A percentile compares a stretch with the other conserved stretches of the same genome.
phyloP scores from a whole-genome alignment of 1,140 invertebrate genomes.

The Zaprionus camerounensis region DNA sequence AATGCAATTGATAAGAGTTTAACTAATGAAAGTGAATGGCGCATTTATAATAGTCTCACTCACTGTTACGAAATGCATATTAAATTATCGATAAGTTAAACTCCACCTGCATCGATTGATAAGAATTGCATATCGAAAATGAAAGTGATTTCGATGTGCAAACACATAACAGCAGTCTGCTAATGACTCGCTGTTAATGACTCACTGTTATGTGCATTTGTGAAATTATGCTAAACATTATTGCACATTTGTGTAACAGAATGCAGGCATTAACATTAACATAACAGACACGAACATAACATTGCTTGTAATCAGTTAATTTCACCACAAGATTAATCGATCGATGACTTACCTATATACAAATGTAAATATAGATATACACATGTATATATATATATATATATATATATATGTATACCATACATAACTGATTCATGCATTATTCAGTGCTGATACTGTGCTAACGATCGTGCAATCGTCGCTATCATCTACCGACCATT shows the following conservation, averaged over 20 bases:
- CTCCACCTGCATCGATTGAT: not conserved
- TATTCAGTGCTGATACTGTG: not conserved
- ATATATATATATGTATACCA: not conserved
- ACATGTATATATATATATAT: not conserved
- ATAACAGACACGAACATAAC: no score
- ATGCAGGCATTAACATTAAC: not conserved
- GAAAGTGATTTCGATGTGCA: not conserved
- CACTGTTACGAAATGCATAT: no score
- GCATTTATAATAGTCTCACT: no score
- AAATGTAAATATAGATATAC: no score
- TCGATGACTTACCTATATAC: not conserved
- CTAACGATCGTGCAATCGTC: not conserved
- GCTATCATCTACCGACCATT: not conserved
- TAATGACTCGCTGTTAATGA: no score
- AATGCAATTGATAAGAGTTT: not conserved
- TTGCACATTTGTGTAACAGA: not conserved
- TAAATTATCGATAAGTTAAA: no score
- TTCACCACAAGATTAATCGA: not conserved
- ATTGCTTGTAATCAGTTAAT: not conserved
- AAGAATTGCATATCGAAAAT: slow-evolving; percentile 1
- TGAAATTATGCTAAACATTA: not conserved
- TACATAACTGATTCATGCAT: not conserved
- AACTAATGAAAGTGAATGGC: no score
- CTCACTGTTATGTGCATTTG: no score
- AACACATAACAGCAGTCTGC: not conserved